A percentile compares a stretch with the other conserved stretches of the same genome.
Evolutionary conservation across 1,140 invertebrate species (phyloP).

Genomic region (Nasonia vitripennis): DNA sequence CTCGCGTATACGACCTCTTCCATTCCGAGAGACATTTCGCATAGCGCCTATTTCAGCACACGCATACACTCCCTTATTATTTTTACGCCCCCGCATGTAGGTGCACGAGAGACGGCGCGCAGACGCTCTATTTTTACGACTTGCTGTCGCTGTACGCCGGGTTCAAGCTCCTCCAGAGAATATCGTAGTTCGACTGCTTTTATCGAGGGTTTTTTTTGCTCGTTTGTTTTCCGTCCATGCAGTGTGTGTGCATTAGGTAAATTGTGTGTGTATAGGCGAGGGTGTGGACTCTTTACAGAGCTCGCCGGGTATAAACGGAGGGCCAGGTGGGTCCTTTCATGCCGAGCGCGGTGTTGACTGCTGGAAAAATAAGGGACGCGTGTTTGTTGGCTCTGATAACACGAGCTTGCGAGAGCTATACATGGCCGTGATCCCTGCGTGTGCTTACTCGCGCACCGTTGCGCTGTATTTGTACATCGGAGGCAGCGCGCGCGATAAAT

Average conservation of each 20-base stretch:
- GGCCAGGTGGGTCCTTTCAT: too few relatives aligned
- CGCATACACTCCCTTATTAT: conserved; percentile 36
- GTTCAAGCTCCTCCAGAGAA: background rate
- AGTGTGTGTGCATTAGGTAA: background rate
- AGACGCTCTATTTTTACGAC: conserved; percentile 39
- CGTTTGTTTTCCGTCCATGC: background rate
- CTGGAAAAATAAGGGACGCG: background rate
- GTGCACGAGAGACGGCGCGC: background rate
- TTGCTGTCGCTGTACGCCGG: background rate
- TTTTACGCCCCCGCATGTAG: conserved; percentile 23
- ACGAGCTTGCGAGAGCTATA: too few relatives aligned
- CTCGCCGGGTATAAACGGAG: too few relatives aligned
- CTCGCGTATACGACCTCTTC: background rate
- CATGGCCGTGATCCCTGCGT: too few relatives aligned
- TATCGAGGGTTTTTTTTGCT: background rate
- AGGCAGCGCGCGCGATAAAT: background rate
- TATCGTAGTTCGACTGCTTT: background rate
- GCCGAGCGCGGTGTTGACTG: background rate
- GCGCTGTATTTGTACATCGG: background rate
- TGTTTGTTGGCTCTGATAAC: too few relatives aligned
- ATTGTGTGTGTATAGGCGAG: background rate
- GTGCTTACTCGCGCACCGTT: background rate
- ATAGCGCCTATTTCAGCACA: conserved; percentile 30
- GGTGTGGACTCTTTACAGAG: background rate
- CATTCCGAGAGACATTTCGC: background rate